Conservation (phyloP, 1,140 invertebrate species). For the Euschistus heros region DNA sequence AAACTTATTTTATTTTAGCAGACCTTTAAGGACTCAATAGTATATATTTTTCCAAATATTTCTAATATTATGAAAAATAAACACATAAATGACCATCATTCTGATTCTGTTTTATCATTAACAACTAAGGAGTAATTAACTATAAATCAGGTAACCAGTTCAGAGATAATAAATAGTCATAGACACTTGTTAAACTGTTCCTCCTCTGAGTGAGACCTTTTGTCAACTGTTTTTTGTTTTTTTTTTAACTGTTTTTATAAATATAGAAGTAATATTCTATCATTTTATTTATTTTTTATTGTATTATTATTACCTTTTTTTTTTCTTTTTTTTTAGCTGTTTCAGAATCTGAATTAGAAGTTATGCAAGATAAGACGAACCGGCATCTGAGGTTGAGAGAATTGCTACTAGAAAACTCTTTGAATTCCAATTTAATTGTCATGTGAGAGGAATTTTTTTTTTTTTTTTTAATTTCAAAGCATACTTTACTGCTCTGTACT, state of each 20-base stretch:
- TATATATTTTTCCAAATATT: no score
- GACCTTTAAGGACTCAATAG: no score
- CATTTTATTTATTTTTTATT: not conserved
- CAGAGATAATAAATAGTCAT: no score
- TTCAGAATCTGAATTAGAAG: constrained; percentile 70
- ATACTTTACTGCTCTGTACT: not conserved
- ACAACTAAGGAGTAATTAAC: no score
- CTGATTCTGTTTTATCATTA: no score
- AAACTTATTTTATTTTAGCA: no score
- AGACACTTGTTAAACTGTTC: no score
- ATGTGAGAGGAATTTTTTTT: constrained; percentile 49
- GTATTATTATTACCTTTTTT: not conserved
- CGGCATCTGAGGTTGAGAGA: constrained; percentile 81
- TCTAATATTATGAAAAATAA: no score
- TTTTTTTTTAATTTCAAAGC: not conserved
- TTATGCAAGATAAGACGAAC: constrained; percentile 82
- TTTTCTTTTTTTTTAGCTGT: constrained; percentile 47
- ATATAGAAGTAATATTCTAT: no score
- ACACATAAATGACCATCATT: no score
- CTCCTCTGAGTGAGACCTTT: not conserved
- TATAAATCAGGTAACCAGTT: no score
- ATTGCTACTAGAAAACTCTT: constrained; percentile 73
- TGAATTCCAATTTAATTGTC: constrained; percentile 74
- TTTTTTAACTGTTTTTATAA: not conserved
- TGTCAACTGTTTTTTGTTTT: no score